Conservation (phyloP, 2,888 invertebrate species). For the Tetanocera ferruginea region DNA sequence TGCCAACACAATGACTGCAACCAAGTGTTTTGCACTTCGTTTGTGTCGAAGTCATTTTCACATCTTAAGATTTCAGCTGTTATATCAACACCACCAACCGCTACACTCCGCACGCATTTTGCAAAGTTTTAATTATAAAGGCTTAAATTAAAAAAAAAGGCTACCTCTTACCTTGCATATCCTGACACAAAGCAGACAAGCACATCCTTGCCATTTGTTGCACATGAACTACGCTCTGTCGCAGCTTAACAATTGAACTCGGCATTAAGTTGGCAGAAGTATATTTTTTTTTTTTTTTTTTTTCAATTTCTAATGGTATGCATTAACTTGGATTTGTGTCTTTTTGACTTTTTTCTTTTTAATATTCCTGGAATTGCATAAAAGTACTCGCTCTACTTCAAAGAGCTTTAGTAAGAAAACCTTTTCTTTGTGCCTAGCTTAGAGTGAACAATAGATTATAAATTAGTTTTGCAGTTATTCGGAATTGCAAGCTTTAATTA, state of each 20-base stretch:
- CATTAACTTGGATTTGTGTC: too few relatives aligned
- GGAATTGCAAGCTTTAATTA: too few relatives aligned
- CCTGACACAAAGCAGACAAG: neutral
- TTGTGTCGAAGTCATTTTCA: conserved; percentile 24
- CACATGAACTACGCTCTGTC: neutral
- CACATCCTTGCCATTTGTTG: neutral
- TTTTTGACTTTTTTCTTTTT: too few relatives aligned
- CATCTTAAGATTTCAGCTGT: conserved; percentile 11
- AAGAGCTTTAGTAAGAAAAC: too few relatives aligned
- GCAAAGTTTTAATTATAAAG: conserved; percentile 28
- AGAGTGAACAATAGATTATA: too few relatives aligned
- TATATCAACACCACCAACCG: too few relatives aligned
- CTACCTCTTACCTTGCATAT: neutral
- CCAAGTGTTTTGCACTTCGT: conserved; percentile 17
- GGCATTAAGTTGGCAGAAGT: neutral
- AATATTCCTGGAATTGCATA: too few relatives aligned
- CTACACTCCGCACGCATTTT: neutral
- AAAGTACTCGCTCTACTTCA: too few relatives aligned
- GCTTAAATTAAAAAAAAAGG: neutral
- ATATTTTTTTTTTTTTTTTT: neutral
- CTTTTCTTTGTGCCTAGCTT: too few relatives aligned
- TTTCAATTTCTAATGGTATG: too few relatives aligned
- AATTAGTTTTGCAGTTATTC: too few relatives aligned
- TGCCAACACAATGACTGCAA: conserved; percentile 16
- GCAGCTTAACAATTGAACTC: neutral